These are phyloP conservation scores for Axinella damicornis DNA, from an alignment of 37 sponge, comb jelly and placozoan species.

Conservation along the genomic window DNA sequence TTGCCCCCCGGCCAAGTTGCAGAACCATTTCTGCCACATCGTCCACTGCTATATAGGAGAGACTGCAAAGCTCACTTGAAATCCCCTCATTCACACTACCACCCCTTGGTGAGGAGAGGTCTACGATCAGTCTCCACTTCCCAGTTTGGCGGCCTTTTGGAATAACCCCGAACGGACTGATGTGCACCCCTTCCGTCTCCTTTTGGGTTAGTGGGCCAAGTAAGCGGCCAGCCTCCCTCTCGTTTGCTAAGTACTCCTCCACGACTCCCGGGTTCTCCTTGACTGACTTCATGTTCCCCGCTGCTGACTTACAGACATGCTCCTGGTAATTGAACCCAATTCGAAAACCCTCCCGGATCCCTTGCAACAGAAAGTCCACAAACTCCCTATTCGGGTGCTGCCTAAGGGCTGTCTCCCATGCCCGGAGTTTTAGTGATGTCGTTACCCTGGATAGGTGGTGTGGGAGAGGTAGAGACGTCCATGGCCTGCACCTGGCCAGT, in stretches of 20 bases:
- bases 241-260: neutral
- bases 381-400: constrained; percentile 2
- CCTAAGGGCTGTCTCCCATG: constrained; percentile 1
- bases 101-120: neutral
- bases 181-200: neutral
- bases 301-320: constrained; percentile 1
- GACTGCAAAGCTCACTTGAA: neutral
- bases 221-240: constrained; percentile 5
- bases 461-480: too few relatives aligned
- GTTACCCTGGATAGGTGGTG: neutral
- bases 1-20: neutral
- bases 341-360: constrained; percentile 11
- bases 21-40: neutral
- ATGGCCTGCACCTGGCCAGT: too few relatives aligned
- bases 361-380: neutral
- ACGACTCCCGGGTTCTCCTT: constrained; percentile 8
- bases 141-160: constrained; percentile 8
- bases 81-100: constrained; percentile 15
- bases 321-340: constrained; percentile 18
- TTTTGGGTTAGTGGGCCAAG: constrained; percentile 2
- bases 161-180: constrained; percentile 18
- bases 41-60: constrained; percentile 13
- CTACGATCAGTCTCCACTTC: constrained; percentile 3
- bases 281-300: constrained; percentile 15
- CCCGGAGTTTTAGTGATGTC: neutral